Base-by-base conservation (phyloP, 1,140 invertebrate genomes). In the Chelonus insularis region DNA sequence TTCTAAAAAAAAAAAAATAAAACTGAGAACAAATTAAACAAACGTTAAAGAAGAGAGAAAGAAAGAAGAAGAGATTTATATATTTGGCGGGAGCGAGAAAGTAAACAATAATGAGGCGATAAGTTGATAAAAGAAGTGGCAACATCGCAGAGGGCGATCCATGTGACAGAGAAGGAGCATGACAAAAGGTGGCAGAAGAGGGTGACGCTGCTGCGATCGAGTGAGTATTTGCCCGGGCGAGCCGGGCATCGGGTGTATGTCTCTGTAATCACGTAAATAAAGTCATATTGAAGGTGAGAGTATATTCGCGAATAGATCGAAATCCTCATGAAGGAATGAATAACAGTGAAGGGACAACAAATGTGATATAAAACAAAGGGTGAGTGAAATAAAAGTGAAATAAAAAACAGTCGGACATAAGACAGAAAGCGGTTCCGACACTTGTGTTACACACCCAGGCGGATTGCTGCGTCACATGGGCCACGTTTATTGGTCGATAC, bases 381-480 rank as follows among this genome's bases (percentile, higher is more conserved):
- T 9, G 32, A 14, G 34, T 20, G 21, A 32, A 34, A 16, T 51
- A 32, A 51, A 12, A 16, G 23, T 51, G 34, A 16, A 21, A 9
- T 7, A 36, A 14, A 36, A 21, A 25, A 36, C 1, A n/a, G 9
- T n/a, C 18, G 4, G 34, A 25, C 21, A 18, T 1, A 32, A 55
- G 37, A 25, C 20, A 43, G 48, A n/a, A 16, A 41, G 36, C 4
- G 20, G 34, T 8, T 52, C 18, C 34, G 57, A 64, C 41, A 64
- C 52, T 60, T 56, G 34, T 64, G 48, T 55, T 51, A 62, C 64
- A 64, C 48, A 52, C 61, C 60, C 59, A 54, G 62, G 55, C 57
- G 64, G 65, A 71, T 60, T 77, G 78, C 77, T 79, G 77, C 78
- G 77, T 81, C 79, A 80, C 79, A 80, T 81, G 78, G 79, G 74